A percentile compares a stretch with the other conserved stretches of the same genome.
phyloP scores from a whole-genome alignment of 2,113 vertebrate genomes.

The Probosciger aterrimus region DNA sequence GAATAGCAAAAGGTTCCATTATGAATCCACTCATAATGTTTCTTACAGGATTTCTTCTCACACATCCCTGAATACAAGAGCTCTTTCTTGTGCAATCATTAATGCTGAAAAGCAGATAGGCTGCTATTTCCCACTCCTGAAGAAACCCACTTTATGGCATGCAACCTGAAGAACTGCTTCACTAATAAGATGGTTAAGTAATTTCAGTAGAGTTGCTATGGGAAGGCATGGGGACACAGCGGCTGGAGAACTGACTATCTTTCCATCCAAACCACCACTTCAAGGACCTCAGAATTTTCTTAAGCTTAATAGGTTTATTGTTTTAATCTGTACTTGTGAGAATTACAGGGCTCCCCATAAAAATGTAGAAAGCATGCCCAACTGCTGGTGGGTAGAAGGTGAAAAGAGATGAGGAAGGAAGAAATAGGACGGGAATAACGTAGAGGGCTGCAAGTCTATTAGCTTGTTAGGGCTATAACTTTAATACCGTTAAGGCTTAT shows the following conservation, averaged over 20 bases:
- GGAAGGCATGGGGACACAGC: background rate
- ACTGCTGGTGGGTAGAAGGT: background rate
- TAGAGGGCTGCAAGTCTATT: background rate
- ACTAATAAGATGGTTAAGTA: background rate
- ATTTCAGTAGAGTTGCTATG: background rate
- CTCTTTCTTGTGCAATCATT: background rate
- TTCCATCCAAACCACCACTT: background rate
- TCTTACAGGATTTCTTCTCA: constrained; percentile 11
- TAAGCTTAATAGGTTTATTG: background rate
- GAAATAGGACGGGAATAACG: background rate
- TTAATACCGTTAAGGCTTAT: background rate
- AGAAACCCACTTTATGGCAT: constrained; percentile 22
- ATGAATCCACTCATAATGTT: constrained; percentile 19
- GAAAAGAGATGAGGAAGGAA: background rate
- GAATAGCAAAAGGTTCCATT: constrained; percentile 26
- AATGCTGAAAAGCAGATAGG: background rate
- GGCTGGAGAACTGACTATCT: background rate
- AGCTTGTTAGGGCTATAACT: background rate
- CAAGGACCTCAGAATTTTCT: background rate
- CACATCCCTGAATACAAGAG: background rate
- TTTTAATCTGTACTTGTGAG: background rate
- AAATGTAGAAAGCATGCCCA: background rate
- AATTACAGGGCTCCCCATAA: background rate
- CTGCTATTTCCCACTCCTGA: constrained; percentile 22
- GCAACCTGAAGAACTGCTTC: background rate